Evolutionary conservation across 2,797 vertebrate species (phyloP).

Genomic region (Cossypha niveicapilla): DNA sequence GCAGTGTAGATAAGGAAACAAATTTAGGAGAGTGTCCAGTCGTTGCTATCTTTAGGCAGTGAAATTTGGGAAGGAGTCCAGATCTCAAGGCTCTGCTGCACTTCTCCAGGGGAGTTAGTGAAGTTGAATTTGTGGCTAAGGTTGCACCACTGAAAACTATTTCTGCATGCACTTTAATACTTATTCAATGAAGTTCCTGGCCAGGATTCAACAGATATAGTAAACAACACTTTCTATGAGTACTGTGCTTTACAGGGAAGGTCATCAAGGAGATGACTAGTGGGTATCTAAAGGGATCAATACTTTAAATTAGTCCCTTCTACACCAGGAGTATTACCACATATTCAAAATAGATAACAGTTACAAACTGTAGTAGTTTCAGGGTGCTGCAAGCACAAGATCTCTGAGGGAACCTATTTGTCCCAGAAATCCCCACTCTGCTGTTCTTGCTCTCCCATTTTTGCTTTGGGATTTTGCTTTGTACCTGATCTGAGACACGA

Average conservation of each 20-base stretch:
- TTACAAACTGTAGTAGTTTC: background rate
- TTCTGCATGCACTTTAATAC: background rate
- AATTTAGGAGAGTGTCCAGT: conserved; percentile 17
- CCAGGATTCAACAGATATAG: background rate
- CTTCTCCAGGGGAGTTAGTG: background rate
- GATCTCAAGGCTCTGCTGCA: background rate
- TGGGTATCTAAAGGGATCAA: background rate
- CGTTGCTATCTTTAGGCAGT: conserved; percentile 31
- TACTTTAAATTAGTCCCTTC: background rate
- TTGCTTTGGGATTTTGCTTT: background rate
- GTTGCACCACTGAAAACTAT: background rate
- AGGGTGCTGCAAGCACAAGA: background rate
- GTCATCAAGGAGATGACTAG: background rate
- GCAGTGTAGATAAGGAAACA: background rate
- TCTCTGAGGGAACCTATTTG: background rate
- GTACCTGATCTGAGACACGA: conserved; percentile 96
- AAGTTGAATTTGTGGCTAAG: background rate
- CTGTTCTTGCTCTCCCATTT: background rate
- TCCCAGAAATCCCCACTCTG: background rate
- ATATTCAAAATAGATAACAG: background rate
- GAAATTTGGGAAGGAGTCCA: conserved; percentile 31
- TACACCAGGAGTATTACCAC: background rate
- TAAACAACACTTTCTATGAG: background rate
- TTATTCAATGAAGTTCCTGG: background rate
- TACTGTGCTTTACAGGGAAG: background rate